Base-by-base conservation (phyloP, 1,140 invertebrate genomes). In the Drepana arcuata region DNA sequence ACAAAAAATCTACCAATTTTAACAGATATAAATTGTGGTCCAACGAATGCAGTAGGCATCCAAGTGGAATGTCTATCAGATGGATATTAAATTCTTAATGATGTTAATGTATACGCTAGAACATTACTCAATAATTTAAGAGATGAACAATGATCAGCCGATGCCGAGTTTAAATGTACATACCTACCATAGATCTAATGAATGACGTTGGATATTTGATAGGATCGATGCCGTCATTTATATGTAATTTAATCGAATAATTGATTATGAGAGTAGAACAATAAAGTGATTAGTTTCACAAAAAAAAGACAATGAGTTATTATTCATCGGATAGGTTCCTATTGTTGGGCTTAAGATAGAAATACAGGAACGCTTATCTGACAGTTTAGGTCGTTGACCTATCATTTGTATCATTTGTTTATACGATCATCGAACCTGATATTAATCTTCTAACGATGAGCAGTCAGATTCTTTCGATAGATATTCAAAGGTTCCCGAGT, bases 221-320 rank as follows among this genome's bases (percentile, higher is more conserved):
- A 60, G 34, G 63, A 63, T 38, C 46, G 53, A 46, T 48, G 52
- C 56, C 51, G 67, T 64, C 71, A 54, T 66, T 66, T 67, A 71
- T 67, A 63, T 52, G 63, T 67, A 74, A 75, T 55, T 59, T 69
- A 73, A 75, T 72, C 65, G 65, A 79, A 62, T 79, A 75, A 79
- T 79, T 79, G 71, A 75, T 79, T 79, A 70, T 62, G 61, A 56
- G 55, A 70, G 54, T 59, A 60, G 69, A 79, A 79, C 71, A 75
- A 79, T 75, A 69, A 75, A 75, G 69, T 74, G 74, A 75, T 79
- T 79, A 79, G 74, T 74, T 63, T 40, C 52, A 75, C 69, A 74
- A 72, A 75, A 74, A 68, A 65, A 64, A 71, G 67, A 75, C 74
- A 79, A 79, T 79, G 74, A 79, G 47, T 72, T 79, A 79, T 79